phyloP scores from a whole-genome alignment of 2,797 vertebrate species.

The Anabas testudineus region DNA sequence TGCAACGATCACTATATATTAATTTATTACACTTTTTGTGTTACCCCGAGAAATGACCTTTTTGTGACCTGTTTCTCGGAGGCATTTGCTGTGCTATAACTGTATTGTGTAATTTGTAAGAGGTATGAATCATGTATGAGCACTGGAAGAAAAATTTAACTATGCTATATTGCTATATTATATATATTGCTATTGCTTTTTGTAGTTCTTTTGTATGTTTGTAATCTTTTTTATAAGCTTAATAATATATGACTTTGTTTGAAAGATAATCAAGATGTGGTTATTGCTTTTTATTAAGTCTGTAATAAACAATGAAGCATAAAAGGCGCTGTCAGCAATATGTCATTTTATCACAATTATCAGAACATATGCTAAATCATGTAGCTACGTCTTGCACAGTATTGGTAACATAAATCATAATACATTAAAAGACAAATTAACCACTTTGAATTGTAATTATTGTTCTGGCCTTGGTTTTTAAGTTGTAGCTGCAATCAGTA shows the following conservation, averaged over 20 bases:
- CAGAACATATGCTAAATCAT: background rate
- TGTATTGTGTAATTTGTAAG: constrained; percentile 42
- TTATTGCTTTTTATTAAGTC: constrained; percentile 28
- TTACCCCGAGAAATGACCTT: constrained; percentile 3
- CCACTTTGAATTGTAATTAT: background rate
- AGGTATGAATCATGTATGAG: constrained; percentile 38
- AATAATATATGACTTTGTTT: constrained; percentile 41
- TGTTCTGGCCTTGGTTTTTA: background rate
- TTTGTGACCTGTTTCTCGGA: constrained; percentile 25
- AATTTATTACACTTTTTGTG: constrained; percentile 56
- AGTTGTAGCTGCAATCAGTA: background rate
- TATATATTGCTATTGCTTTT: no score
- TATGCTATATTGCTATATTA: no score
- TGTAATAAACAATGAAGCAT: constrained; percentile 53
- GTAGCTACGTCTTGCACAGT: background rate
- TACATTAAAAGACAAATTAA: background rate
- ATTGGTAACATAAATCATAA: background rate
- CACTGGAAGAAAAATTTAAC: constrained; percentile 11
- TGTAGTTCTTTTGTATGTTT: constrained; percentile 72
- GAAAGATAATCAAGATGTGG: constrained; percentile 20
- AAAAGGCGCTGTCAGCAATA: background rate
- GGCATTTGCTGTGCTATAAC: constrained; percentile 18
- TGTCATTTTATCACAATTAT: background rate
- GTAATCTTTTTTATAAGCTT: constrained; percentile 54
- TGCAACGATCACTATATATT: background rate